Evolutionary conservation across 2,888 invertebrate genomes (phyloP), one percentile per base, ranked within the genome.

Genomic region (Cheilosia impressa): DNA sequence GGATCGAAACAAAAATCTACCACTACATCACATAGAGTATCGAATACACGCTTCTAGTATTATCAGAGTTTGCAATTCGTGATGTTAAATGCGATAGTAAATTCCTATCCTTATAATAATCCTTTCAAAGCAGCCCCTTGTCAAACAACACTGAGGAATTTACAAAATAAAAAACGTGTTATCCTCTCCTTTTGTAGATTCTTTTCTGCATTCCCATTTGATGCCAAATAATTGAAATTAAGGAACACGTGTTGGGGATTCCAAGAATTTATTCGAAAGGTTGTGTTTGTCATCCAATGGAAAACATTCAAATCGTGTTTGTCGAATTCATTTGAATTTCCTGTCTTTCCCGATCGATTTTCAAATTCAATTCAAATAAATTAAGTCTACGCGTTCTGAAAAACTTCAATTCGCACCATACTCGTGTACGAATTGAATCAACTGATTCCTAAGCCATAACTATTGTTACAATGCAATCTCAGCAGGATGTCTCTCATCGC

Each of bases 201-300:
- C 15, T 53, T 24, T 53, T 58, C 38, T 66, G 78, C 55, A 78
- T 68, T 73, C 43, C 34, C 50, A 57, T 77, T 65, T 66, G 60
- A 82, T 78, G 66, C 2, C 47, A 45, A 83, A 68, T 73, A 68
- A 78, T 78, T 78, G 63, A 83, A 73, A 78, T 57, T 68, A 57
- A 69, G 38, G 6, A 73, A 58, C 83, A 83, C 83, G 83, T 83
- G 78, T 78, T 69, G 38, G 63, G 78, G 83, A 83, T 83, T 83
- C 53, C 13, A 45, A 41, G 45, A 69, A 73, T 55, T 62, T 55
- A 66, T 41, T 27, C 58, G 58, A 71, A 72, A 24, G 19, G n/a
- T 24, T 83, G 78, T 65, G 47, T 60, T 68, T 78, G 41, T 68
- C 47, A 63, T 31, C 22, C 19, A 43, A 15, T 2, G 13, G 2